These are phyloP conservation scores for Andrena bucephala DNA, from an alignment of 2,888 invertebrate genomes.

Conservation along the genomic window DNA sequence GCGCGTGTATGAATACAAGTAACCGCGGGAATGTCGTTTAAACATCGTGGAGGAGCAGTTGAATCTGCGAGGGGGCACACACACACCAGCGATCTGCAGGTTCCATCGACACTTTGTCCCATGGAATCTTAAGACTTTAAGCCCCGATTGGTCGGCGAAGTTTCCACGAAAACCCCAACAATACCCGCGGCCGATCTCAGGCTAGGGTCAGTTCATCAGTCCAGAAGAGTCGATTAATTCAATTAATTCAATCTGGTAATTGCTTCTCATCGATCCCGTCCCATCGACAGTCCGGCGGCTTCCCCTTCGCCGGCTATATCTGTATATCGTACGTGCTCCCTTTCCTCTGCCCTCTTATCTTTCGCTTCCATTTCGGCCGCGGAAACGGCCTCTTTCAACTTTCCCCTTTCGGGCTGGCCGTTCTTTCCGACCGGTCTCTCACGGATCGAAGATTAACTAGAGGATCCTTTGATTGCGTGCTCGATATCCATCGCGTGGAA, in stretches of 20 bases:
- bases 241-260: conserved; percentile 74
- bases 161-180: conserved; percentile 64
- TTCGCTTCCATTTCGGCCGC: conserved; percentile 31
- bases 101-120: conserved; percentile 33
- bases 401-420: conserved; percentile 17
- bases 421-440: neutral
- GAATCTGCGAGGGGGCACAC: neutral
- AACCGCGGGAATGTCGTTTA: neutral
- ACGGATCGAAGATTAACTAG: conserved; percentile 9
- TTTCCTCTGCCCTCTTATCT: conserved; percentile 52
- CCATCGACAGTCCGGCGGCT: conserved; percentile 19
- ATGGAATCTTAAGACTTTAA: conserved; percentile 52
- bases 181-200: conserved; percentile 57
- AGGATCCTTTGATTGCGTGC: neutral
- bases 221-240: conserved; percentile 70
- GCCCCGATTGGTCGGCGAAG: conserved; percentile 41
- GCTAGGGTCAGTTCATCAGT: conserved; percentile 55
- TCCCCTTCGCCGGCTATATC: conserved; percentile 33
- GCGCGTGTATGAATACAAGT: neutral
- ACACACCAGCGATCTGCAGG: neutral
- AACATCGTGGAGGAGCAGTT: conserved; percentile 17
- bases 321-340: conserved; percentile 40
- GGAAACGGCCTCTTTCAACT: conserved; percentile 49
- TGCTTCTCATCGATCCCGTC: conserved; percentile 69
- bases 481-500: conserved; percentile 15